Base-by-base conservation (phyloP, 2,797 vertebrate species). In the Bucorvus abyssinicus region DNA sequence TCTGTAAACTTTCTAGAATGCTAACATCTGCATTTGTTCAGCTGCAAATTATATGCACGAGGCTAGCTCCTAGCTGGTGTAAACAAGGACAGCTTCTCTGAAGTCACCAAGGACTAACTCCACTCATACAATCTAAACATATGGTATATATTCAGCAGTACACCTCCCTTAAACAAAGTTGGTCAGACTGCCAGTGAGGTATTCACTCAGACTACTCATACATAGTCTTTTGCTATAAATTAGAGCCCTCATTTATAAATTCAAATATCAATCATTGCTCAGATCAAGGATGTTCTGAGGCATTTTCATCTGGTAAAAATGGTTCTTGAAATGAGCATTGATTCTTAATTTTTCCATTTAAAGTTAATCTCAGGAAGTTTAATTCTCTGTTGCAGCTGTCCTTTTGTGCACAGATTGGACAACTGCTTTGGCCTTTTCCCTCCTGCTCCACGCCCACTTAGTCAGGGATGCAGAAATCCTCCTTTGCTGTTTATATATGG, bases 11-110 rank as follows among this genome's bases (percentile, higher is more conserved):
- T 84, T 88, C 77, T 76, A 64, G 70, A 96, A 91, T 89, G 80
- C 86, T 94, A 91, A 92, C 84, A 96, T 97, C 93, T 74, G 75
- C 94, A 94, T 79, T 94, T 65, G 80, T 94, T 95, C 44, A 89
- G 63, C 59, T 83, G 85, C 91, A 96, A 96, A 94, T 90, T 86
- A 86, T 22, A 94, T 89, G 94, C 89, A 82, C 27, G 21, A 84
- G 49, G 56, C 60, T 56, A 90, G 56, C 38, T 94, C 59, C 83
- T 94, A 56, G 87, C 49, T 90, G 94, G 70, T 96, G 89, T 95
- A 96, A 97, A 96, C 93, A 94, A 76, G 77, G 67, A 84, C 22
- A 67, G 55, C 40, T 82, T 71, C 77, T 84, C 89, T 91, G 76
- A 93, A 93, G 93, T 90, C 14, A 12, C 70, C 73, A 83, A 87